Base-by-base conservation (phyloP, 2,113 vertebrate genomes). In the Zonotrichia leucophrys region DNA sequence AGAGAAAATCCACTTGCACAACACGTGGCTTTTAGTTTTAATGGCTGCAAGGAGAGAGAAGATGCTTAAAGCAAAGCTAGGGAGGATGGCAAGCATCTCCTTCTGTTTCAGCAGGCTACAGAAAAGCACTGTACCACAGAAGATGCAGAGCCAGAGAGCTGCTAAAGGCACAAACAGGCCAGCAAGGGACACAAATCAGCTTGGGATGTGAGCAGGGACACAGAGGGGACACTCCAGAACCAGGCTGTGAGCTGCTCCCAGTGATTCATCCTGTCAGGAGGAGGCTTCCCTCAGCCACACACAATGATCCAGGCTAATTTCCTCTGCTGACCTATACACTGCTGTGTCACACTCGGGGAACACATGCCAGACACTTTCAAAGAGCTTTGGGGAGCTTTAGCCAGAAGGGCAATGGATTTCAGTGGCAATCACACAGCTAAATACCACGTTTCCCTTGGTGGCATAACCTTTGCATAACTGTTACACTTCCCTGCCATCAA, bases 361-460 rank as follows among this genome's bases (percentile, higher is more conserved):
- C n/a, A 75, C 64, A 52, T 1, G 33, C 70, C 23, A 23, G 41
- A 58, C 49, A 23, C 67, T 90, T 88, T 7, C 70, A 35, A 46
- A 85, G 30, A 6, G 17, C 83, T 73, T 46, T 66, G 7, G 79
- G 55, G 72, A 90, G 89, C 19, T 80, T 94, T 77, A 89, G 68
- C 22, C 74, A 53, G 80, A 95, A 90, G 55, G 75, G 46, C 68
- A 79, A 30, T 11, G 74, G 84, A 90, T 96, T 94, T 79, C 58
- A 56, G 74, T 25, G 66, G 90, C 87, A 90, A 60, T 76, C 78
- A 59, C 69, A 17, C 47, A 41, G 66, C 41, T 64, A 79, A 94
- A 89, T 85, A 82, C 31, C 63, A 94, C 0, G 0, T 31, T 64
- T 31, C 50, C 94, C 83, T 73, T 12, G n/a, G 93, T 15, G 87